These are phyloP conservation scores for Hemicordylus capensis DNA, from an alignment of 2,113 vertebrate genomes.

Conservation along the genomic window DNA sequence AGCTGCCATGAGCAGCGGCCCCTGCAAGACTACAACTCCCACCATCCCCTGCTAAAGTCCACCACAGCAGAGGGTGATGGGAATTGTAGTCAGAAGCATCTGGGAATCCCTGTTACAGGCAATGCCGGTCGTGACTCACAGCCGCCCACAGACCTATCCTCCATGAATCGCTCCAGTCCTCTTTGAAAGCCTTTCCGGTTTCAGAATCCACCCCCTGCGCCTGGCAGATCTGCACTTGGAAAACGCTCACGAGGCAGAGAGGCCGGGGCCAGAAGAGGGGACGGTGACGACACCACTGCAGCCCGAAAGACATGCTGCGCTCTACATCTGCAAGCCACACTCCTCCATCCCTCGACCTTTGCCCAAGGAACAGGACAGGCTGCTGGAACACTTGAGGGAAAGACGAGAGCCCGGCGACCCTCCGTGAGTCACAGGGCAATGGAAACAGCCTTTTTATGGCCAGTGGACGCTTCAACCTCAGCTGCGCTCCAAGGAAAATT, in stretches of 20 bases:
- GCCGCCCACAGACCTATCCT: too few species aligned
- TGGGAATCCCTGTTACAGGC: too few species aligned
- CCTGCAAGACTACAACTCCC: too few species aligned
- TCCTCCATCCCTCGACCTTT: constrained; percentile 38
- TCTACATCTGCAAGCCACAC: neutral
- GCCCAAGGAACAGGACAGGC: constrained; percentile 39
- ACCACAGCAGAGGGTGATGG: too few species aligned
- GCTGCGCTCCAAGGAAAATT: constrained; percentile 26
- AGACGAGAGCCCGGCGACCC: constrained; percentile 33
- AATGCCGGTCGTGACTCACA: too few species aligned
- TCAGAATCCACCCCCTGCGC: neutral
- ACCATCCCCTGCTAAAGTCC: too few species aligned
- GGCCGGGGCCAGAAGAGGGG: neutral
- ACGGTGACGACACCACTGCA: too few species aligned
- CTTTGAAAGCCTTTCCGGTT: neutral
- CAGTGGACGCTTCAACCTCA: constrained; percentile 15
- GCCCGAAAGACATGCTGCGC: constrained; percentile 31
- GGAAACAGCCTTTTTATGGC: constrained; percentile 41
- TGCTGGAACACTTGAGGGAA: neutral
- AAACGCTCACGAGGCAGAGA: neutral
- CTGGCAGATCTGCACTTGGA: neutral
- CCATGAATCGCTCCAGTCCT: too few species aligned
- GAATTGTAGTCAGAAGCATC: too few species aligned
- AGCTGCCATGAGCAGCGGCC: neutral
- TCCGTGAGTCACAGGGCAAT: constrained; percentile 24